Base-by-base conservation (phyloP, 2,113 vertebrate species). In the Hyla sarda region DNA sequence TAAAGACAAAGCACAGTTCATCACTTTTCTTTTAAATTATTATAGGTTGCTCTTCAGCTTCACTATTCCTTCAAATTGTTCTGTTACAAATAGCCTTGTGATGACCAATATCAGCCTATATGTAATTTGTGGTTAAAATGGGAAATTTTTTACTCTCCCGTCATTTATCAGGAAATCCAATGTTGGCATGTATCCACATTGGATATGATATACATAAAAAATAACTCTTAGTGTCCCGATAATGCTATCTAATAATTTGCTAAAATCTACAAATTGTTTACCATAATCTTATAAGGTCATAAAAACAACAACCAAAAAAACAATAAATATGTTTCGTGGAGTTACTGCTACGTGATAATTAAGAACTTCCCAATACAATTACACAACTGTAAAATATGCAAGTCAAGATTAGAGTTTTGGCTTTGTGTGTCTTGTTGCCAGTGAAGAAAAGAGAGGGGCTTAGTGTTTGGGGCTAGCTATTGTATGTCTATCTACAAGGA, bases 401-500 rank as follows among this genome's bases (percentile, higher is more conserved):
- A 62, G 28, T 13, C 62, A 3, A 71, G 84, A 86, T 86, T 79
- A 79, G 32, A 54, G 14, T 23, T 30, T 58, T 75, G 72, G 60
- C 62, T 78, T 78, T 10, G 13, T 79, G 30, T 79, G 47, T 71
- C 73, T 52, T 78, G 10, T 41, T 75, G 50, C 19, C 76, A 47
- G 47, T 71, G 47, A 9, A 78, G 60, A 71, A 86, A 69, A 52
- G n/a, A 25, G 37, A 85, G 62, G 58, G 71, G 52, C 50, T 72
- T 71, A 69, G 73, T 10, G 28, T 85, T 67, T 85, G 83, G 37
- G 73, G 16, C 83, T 37, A 8, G 45, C 83, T 67, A 85, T 86
- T 86, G 75, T 86, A 67, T 72, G 60, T 65, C 75, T 86, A 86
- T 86, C 84, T 86, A 52, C 23, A 79, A 86, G 84, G 84, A 86